Evolutionary conservation across 2,113 vertebrate species (phyloP), one percentile per base, ranked within the genome.

Genomic region (Sebastes fasciatus): DNA sequence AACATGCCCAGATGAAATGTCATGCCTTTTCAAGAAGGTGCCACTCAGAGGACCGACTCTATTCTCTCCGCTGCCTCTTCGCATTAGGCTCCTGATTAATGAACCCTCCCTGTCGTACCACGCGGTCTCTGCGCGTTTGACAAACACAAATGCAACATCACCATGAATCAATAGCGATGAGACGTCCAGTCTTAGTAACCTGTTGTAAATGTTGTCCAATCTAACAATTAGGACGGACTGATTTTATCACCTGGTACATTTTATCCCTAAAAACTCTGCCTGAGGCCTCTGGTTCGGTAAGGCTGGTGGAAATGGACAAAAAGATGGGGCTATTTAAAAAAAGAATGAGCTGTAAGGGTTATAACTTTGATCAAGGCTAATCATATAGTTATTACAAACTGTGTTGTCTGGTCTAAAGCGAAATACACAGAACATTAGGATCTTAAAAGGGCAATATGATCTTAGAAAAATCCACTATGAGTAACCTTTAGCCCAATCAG

Each of bases 61-160:
- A 87, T 93, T 94, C 86, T 94, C 84, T 76, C 63, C 11, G 82
- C 90, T 89, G 93, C 90, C 93, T 89, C 84, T 88, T 92, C 70
- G 46, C 72, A 93, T 95, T 92, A 93, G 77, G 6, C 79, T 90
- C 82, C 72, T 87, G 80, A 88, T 90, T 85, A 90, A 76, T 82
- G 79, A 88, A 74, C 72, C 55, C 7, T 74, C 54, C n/a, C 13
- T 26, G 23, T 26, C 19, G 5, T 8, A 8, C 4, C 8, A 8
- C 4, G 55, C 55, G 16, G 14, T 72, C 60, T 66, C 61, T 43
- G 58, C 55, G 74, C 58, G 64, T 14, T 55, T 19, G 4, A 69
- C 49, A 58, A 72, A 80, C 49, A 51, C 64, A 77, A 52, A 66
- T 9, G 49, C 2, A 52, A 52, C 14, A 11, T 40, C 51, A 40